Conservation (phyloP, 2,113 vertebrate genomes). For the Thomomys bottae region DNA sequence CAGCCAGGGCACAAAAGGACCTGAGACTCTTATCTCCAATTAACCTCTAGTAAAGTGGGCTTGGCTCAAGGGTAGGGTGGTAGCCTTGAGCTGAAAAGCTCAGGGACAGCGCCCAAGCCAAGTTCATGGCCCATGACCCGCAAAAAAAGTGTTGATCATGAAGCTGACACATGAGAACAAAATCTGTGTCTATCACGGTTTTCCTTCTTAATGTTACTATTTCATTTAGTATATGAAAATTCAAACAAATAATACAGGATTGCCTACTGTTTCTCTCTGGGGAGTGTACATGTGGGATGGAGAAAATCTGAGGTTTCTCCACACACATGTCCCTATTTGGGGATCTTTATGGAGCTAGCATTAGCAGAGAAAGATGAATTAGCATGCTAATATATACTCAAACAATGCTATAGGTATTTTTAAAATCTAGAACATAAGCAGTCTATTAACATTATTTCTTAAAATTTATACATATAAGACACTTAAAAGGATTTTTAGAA, state of each 20-base stretch:
- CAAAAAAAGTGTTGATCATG: background rate
- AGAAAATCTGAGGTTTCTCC: constrained; percentile 8
- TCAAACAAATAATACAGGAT: background rate
- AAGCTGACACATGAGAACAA: background rate
- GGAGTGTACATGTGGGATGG: background rate
- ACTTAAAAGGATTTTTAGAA: constrained; percentile 38
- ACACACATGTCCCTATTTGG: background rate
- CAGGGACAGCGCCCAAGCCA: too few relatives aligned
- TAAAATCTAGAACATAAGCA: constrained; percentile 1
- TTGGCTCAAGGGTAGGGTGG: too few relatives aligned
- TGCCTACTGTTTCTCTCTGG: background rate
- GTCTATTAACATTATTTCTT: background rate
- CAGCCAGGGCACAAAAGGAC: too few relatives aligned
- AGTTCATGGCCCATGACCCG: too few relatives aligned
- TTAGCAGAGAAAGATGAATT: background rate
- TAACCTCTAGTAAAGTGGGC: too few relatives aligned
- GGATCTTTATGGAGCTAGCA: background rate
- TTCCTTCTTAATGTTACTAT: constrained; percentile 7
- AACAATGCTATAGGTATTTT: background rate
- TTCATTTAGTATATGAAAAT: constrained; percentile 2
- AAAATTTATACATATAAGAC: background rate
- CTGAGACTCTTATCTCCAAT: too few relatives aligned
- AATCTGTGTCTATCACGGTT: background rate
- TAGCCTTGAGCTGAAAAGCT: too few relatives aligned
- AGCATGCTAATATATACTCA: background rate